Conservation (phyloP, 1,140 invertebrate species). For the Aphaenogaster ashmeadi region DNA sequence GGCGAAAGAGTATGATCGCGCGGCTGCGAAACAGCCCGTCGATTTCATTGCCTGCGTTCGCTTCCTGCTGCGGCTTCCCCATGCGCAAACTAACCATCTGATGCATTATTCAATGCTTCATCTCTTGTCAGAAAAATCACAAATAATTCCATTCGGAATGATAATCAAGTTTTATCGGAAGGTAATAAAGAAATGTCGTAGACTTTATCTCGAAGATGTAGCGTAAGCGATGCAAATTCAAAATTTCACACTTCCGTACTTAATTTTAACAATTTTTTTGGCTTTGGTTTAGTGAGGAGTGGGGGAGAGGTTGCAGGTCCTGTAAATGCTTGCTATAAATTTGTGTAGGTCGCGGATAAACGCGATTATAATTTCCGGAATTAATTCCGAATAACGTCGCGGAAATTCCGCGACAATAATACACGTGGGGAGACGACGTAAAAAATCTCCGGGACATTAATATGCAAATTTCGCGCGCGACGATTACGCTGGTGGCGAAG, state of each 20-base stretch:
- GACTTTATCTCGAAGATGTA: not conserved
- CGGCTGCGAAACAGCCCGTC: conserved; percentile 49
- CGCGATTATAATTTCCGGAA: conserved; percentile 26
- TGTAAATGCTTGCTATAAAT: conserved; percentile 5
- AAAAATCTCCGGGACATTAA: conserved; percentile 50
- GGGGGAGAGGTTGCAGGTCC: not conserved
- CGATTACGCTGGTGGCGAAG: conserved; percentile 49
- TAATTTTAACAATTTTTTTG: conserved; percentile 1
- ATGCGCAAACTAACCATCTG: conserved; percentile 45
- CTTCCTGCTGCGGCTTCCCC: conserved; percentile 47
- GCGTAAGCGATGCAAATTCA: not conserved
- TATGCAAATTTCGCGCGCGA: conserved; percentile 53
- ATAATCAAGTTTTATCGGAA: conserved; percentile 1
- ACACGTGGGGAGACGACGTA: not conserved
- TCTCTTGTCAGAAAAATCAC: conserved; percentile 1
- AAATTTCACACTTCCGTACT: not conserved
- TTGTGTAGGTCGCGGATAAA: conserved; percentile 2
- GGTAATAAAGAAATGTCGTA: not conserved
- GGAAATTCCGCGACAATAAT: conserved; percentile 6
- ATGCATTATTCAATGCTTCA: conserved; percentile 50
- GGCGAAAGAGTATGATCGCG: conserved; percentile 75
- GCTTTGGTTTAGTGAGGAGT: not conserved
- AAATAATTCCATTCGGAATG: not conserved
- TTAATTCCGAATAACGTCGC: conserved; percentile 6
- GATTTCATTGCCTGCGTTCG: conserved; percentile 53